phyloP scores from a whole-genome alignment of 2,113 vertebrate species.

The Nanger granti region DNA sequence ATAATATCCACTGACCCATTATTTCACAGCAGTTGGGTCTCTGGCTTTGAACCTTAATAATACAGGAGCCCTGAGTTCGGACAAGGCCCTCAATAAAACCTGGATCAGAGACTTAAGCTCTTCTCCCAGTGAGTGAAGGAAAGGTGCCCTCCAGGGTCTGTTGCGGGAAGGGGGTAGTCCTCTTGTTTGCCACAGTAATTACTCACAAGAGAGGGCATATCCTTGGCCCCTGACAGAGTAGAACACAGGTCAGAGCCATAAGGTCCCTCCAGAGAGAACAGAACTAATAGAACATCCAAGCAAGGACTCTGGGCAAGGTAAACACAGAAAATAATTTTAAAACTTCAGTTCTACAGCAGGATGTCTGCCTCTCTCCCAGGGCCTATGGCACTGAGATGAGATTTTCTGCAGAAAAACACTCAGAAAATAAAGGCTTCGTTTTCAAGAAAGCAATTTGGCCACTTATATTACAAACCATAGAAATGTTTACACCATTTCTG shows the following conservation, averaged over 20 bases:
- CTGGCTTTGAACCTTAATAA: slow-evolving; percentile 27
- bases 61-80: background rate
- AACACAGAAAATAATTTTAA: background rate
- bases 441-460: slow-evolving; percentile 4
- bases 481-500: background rate
- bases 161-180: background rate
- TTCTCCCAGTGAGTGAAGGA: background rate
- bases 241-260: background rate
- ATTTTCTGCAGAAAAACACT: background rate
- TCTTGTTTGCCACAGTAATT: background rate
- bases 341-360: background rate
- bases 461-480: background rate
- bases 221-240: background rate
- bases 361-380: background rate
- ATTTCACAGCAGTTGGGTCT: background rate
- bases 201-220: background rate
- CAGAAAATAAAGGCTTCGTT: slow-evolving; percentile 5
- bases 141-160: background rate
- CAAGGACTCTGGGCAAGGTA: background rate
- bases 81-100: background rate
- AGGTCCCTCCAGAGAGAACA: background rate
- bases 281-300: background rate
- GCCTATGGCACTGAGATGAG: background rate
- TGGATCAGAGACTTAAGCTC: background rate
- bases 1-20: background rate